Conservation (phyloP, 2,797 vertebrate species). For the Gymnocypris eckloni region DNA sequence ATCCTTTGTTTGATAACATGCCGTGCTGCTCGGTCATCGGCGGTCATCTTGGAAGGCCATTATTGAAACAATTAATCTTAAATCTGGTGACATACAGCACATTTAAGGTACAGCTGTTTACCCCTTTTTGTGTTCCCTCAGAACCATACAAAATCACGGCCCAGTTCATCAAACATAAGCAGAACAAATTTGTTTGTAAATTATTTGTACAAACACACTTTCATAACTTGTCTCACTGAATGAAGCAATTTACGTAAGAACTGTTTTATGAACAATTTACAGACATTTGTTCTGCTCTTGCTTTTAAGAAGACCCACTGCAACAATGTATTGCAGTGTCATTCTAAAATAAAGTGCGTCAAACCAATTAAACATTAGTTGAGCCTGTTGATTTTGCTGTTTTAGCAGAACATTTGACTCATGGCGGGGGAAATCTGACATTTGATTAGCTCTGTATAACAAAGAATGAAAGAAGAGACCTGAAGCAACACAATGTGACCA, state of each 20-base stretch:
- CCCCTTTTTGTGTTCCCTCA: neutral
- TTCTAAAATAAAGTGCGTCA: neutral
- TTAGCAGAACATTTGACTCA: neutral
- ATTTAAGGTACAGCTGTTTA: neutral
- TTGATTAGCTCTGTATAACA: neutral
- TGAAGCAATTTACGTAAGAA: neutral
- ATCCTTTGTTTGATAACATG: too few species aligned
- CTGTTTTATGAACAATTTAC: neutral
- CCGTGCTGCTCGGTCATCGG: too few species aligned
- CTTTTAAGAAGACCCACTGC: neutral
- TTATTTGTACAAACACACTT: neutral
- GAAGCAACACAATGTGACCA: neutral
- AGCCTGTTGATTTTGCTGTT: neutral
- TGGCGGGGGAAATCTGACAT: neutral
- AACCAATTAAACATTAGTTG: neutral
- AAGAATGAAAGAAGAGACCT: neutral
- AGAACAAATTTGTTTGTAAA: neutral
- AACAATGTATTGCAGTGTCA: neutral
- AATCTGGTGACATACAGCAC: neutral
- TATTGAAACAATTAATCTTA: neutral
- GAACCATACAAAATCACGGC: neutral
- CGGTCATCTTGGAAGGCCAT: too few species aligned
- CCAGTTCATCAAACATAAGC: neutral
- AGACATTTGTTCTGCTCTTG: neutral
- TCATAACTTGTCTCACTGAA: neutral